Evolutionary conservation across 2,888 invertebrate species (phyloP), one percentile per base, ranked within the genome.

Genomic region (Leptothorax acervorum): DNA sequence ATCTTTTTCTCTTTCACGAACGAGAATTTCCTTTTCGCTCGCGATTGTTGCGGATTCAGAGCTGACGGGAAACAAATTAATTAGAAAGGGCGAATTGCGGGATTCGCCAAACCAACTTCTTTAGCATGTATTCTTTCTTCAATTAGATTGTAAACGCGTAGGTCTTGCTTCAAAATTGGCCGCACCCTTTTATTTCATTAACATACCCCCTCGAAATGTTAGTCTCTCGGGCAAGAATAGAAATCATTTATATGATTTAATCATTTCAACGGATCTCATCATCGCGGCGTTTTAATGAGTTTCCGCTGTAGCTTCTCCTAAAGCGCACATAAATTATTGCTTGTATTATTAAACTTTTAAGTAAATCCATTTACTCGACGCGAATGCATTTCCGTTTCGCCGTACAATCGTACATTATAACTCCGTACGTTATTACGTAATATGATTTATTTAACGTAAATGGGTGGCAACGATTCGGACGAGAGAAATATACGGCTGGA

Each of bases 341-440:
- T 45, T 68, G 55, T 78, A 78, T 68, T 68, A 81, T 81, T 73
- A 81, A 81, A 81, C 73, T 81, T 73, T 71, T 73, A 73, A 68
- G 78, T 57, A 70, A 81, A 81, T 81, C 76, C 55, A 82, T 57
- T 82, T 82, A 76, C 55, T 76, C 82, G 63, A n/a, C 53, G 51
- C 74, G 63, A 45, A 63, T 82, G 62, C 53, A 31, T 79, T 82
- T 82, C 63, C 55, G 53, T 75, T 45, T 63, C 42, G 78, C 18
- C 70, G n/a, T n/a, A n/a, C n/a, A n/a, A n/a, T n/a, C 23, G 70
- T 79, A 39, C 39, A 57, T 76, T 76, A 76, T 31, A 76, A 60
- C 73, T 71, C 71, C 11, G 57, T 57, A 55, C 71, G 79, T 81
- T 81, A 78, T 81, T 73, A 62, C 73, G 79, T 73, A 73, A 71